Evolutionary conservation across 2,113 vertebrate species (phyloP), one percentile per base, ranked within the genome.

Genomic region (Anhinga rufa): DNA sequence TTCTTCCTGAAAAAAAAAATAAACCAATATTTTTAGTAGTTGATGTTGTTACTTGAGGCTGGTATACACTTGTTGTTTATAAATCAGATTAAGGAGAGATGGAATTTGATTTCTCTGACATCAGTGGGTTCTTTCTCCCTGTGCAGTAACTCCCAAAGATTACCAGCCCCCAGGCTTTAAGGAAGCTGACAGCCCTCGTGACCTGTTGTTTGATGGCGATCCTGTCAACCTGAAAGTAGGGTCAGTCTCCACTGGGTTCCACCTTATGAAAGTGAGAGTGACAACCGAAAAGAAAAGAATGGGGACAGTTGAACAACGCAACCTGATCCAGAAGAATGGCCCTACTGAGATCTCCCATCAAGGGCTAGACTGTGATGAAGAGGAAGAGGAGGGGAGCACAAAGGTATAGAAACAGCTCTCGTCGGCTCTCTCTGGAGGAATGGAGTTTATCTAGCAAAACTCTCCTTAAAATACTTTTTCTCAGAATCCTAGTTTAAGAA

Each of bases 121-220:
- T 46, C 17, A 22, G 4, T 9, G 69, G 3, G 12, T 54, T 93
- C 90, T 91, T 60, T 54, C 85, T 95, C 40, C 40, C 81, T 95
- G 72, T 97, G 40, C 75, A 98, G 98, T 98, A 49, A 98, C 98
- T 58, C 98, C 98, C 17, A 29, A 93, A 44, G 97, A 98, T 88
- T 98, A 98, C 88, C 98, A 98, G 46, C 98, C 98, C 18, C 98
- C 97, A 34, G 98, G 98, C 64, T 98, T 98, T 96, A 98, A 97
- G 93, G 98, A 97, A 38, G 98, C 92, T 17, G 49, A 34, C 54
- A 95, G 72, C 40, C 34, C 92, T 49, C 83, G 92, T 62, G 77
- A 93, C 29, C 82, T 98, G 22, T 25, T 98, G 4, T 98, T 98
- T 52, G 95, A 96, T 21, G 98, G 98, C 2, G 93, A 98, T 26